Base-by-base conservation (phyloP, 2,888 invertebrate genomes). In the Ophonus ardosiacus region DNA sequence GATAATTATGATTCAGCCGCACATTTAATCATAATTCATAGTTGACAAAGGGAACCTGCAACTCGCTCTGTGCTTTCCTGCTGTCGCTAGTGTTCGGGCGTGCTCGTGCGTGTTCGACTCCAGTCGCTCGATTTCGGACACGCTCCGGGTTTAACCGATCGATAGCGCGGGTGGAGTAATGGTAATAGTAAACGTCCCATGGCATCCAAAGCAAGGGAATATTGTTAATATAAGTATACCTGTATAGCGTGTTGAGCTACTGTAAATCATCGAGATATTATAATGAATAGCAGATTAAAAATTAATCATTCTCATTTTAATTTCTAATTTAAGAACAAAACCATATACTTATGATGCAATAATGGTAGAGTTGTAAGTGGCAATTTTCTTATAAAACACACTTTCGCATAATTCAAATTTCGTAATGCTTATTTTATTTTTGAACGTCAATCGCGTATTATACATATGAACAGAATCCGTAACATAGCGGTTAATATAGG, bases 21-120 rank as follows among this genome's bases (percentile, higher is more conserved):
- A 81, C 78, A 84, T 83, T 83, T 78, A 78, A 84, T 78, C 84
- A 84, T 84, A 84, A 84, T 76, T 84, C 84, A 84, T 65, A 15
- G 78, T 78, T 84, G 78, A 84, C 83, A 83, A 83, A 83, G 56
- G 51, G 57, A 56, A 78, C 24, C 57, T 57, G 78, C 78, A 78
- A 56, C 31, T 15, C n/a, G 57, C n/a, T 74, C 74, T 74, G 78
- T 74, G 40, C 13, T 78, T 57, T 57, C 56, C 78, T 78, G 78
- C 56, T 31, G 78, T 18, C 31, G 71, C 7, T 43, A 18, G 61
- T 31, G 80, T 13, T 59, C 80, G 80, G 18, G 40, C 17, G 15
- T 7, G 13, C 18, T 78, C 78, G 78, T 0, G 17, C 31, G n/a
- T 7, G 31, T 8, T 84, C 84, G 84, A 63, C 24, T 15, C n/a